Base-by-base conservation (phyloP, 2,113 vertebrate genomes). In the Percina caprodes region DNA sequence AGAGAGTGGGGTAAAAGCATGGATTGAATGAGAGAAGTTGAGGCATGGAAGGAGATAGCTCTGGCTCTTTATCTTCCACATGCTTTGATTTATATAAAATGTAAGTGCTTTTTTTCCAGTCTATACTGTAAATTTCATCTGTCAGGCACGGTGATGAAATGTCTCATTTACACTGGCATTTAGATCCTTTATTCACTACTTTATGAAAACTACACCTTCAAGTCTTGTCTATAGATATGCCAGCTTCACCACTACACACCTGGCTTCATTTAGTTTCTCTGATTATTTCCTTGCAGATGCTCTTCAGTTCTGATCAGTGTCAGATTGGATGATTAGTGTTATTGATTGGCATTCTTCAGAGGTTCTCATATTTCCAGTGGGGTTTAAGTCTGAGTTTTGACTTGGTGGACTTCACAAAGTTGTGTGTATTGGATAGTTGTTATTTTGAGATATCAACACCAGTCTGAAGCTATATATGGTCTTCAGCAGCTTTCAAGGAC, bases 81-180 rank as follows among this genome's bases (percentile, higher is more conserved):
- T 23, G 14, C 42, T 61, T 69, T 70, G 26, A 59, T 59, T 82
- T 61, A 35, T 60, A 19, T 48, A 14, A 74, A 56, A 7, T 61
- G 2, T 48, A 61, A 39, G 24, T 59, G 30, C 52, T 65, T 67
- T 70, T 45, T 13, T 16, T 13, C 54, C 39, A 8, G n/a, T 63
- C 61, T 42, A n/a, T 45, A 63, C 7, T 54, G 18, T 49, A 42
- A 51, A 33, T 69, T 79, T 45, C 16, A 54, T 71, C 19, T 16
- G 16, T 70, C 19, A 58, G 51, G 15, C 11, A 52, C 3, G 2
- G 51, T 74, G 23, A 72, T 1, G 1, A n/a, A 54, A 49, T 45
- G 30, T 71, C 63, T 74, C 2, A 5, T 76, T 69, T 14, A 56
- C 9, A 23, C n/a, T 33, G 14, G 23, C 18, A 6, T 58, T 73